phyloP scores from a whole-genome alignment of 2,113 vertebrate genomes.

The Lepisosteus osseus region DNA sequence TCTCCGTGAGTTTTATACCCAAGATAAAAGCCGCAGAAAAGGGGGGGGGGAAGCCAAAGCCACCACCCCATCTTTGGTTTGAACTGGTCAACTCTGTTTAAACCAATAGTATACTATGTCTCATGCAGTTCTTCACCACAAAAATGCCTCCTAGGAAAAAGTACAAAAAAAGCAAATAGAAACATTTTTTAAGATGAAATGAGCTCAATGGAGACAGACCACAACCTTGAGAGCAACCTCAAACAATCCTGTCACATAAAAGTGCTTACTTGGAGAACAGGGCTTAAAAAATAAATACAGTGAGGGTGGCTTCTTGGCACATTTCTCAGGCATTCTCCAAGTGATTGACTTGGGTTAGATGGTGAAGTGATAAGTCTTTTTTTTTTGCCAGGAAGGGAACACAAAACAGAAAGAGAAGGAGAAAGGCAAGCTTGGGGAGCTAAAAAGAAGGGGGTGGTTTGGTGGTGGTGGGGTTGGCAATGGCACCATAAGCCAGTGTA shows the following conservation, averaged over 20 bases:
- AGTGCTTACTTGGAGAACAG: conserved; percentile 31
- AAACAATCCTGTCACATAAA: conserved; percentile 55
- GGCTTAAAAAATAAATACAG: conserved; percentile 30
- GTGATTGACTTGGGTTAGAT: conserved; percentile 37
- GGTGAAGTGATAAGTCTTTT: conserved; percentile 26
- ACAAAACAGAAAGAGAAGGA: conserved; percentile 25
- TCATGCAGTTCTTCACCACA: conserved; percentile 40
- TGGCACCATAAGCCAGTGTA: conserved; percentile 27
- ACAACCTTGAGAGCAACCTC: conserved; percentile 67
- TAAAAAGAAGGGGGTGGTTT: not conserved
- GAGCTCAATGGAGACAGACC: conserved; percentile 63
- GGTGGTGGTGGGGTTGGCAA: conserved; percentile 25
- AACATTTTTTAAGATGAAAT: conserved; percentile 63
- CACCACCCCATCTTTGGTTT: conserved; percentile 40
- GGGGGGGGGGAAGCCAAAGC: conserved; percentile 27
- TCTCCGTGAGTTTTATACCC: conserved; percentile 39
- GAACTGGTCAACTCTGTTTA: conserved; percentile 49
- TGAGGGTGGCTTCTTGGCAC: conserved; percentile 39
- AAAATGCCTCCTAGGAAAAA: conserved; percentile 51
- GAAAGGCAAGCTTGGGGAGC: conserved; percentile 19
- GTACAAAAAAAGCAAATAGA: conserved; percentile 46
- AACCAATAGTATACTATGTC: conserved; percentile 35
- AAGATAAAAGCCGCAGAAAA: conserved; percentile 38
- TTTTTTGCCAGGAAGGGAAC: conserved; percentile 14
- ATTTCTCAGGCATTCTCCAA: conserved; percentile 25